These are phyloP conservation scores for Artemia sinica DNA, from an alignment of 2,888 invertebrate genomes.

Conservation along the genomic window DNA sequence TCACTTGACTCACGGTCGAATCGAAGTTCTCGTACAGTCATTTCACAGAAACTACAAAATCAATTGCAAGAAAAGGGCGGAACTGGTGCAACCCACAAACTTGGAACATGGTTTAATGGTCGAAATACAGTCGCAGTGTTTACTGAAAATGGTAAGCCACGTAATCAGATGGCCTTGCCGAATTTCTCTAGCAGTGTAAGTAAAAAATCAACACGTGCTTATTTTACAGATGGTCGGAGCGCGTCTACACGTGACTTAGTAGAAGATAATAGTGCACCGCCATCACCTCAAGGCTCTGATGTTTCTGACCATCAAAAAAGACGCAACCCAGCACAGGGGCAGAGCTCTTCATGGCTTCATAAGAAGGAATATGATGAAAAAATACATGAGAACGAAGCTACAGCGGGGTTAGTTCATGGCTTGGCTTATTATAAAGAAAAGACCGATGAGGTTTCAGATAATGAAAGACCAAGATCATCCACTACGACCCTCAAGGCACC, in stretches of 20 bases:
- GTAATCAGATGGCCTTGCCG: constrained; percentile 20
- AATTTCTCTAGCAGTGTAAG: constrained; percentile 14
- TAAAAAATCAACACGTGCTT: constrained; percentile 17
- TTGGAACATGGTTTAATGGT: constrained; percentile 20
- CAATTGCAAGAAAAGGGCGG: constrained; percentile 9
- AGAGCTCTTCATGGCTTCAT: constrained; percentile 7
- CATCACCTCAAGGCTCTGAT: not conserved
- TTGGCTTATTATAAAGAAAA: constrained; percentile 13
- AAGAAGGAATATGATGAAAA: not conserved
- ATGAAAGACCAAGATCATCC: constrained; percentile 19
- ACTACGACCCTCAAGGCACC: constrained; percentile 20
- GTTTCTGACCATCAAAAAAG: not conserved
- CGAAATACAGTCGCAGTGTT: constrained; percentile 17
- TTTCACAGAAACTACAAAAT: constrained; percentile 13
- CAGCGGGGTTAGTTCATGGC: not conserved
- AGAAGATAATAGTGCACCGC: not conserved
- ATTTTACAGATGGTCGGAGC: constrained; percentile 20
- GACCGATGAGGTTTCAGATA: constrained; percentile 16
- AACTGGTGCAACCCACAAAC: constrained; percentile 19
- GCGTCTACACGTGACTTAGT: constrained; percentile 21
- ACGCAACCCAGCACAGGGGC: not conserved
- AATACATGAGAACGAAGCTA: not conserved
- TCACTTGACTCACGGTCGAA: constrained; percentile 8
- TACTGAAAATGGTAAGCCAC: constrained; percentile 15
- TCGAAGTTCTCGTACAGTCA: constrained; percentile 10